Conservation (phyloP, 92 coral and sea anemone genomes). For the Ricordea florida region DNA sequence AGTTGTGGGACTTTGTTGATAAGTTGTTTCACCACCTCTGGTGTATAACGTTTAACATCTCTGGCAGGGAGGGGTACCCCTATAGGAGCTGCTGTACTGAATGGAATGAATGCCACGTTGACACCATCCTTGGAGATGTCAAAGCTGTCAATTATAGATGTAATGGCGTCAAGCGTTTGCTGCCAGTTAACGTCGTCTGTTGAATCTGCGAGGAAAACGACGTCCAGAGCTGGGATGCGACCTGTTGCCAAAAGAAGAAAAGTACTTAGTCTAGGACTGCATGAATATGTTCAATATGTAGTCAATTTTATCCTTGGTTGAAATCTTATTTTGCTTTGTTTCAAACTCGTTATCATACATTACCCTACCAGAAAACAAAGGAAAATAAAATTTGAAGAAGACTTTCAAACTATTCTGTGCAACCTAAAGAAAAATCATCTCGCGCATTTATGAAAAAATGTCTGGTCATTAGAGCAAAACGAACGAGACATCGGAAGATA, state of each 20-base stretch:
- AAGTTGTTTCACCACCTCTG: constrained; percentile 26
- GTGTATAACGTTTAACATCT: constrained; percentile 28
- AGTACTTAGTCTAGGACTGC: neutral
- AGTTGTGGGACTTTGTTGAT: constrained; percentile 54
- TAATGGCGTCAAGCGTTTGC: constrained; percentile 35
- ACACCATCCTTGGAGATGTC: constrained; percentile 66
- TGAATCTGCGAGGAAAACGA: constrained; percentile 70
- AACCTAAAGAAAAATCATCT: no score
- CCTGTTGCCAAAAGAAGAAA: neutral
- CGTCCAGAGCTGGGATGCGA: constrained; percentile 56
- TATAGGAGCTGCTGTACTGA: constrained; percentile 60
- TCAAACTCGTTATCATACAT: no score
- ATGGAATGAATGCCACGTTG: constrained; percentile 74
- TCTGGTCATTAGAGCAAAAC: no score
- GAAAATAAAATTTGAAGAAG: no score
- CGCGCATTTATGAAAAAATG: no score
- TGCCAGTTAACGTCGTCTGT: constrained; percentile 67
- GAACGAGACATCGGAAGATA: no score
- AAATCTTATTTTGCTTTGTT: no score
- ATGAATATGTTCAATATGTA: no score
- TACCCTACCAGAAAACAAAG: no score
- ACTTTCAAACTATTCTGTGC: no score
- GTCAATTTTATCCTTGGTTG: no score
- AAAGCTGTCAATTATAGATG: constrained; percentile 43
- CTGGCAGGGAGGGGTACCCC: constrained; percentile 58